Evolutionary conservation across 2,797 vertebrate species (phyloP).

Genomic region (Gallirallus australis): DNA sequence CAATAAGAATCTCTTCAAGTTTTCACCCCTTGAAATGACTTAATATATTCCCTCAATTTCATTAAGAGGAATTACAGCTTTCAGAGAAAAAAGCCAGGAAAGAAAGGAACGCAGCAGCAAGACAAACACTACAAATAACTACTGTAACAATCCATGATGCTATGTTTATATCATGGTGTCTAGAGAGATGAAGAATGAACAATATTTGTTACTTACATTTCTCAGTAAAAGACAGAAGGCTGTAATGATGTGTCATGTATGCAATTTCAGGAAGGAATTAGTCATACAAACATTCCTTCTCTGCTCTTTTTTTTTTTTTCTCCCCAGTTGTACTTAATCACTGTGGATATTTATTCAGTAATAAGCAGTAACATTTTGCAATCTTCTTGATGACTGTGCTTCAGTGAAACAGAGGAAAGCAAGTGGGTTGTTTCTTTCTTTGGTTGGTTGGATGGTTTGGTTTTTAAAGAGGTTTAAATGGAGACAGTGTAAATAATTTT

Average conservation of each 20-base stretch:
- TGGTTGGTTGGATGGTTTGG: no score
- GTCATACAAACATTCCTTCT: not conserved
- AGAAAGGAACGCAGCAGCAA: not conserved
- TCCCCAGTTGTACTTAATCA: not conserved
- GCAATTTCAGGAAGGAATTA: conserved; percentile 4
- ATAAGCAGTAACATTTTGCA: conserved; percentile 3
- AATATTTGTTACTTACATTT: not conserved
- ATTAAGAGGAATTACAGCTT: not conserved
- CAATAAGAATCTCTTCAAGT: not conserved
- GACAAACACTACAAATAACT: not conserved
- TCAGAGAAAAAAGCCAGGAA: not conserved
- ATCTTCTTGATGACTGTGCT: not conserved
- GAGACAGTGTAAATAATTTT: not conserved
- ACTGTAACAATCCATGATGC: not conserved
- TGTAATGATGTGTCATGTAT: not conserved
- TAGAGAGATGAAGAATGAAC: not conserved
- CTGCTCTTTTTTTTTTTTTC: not conserved
- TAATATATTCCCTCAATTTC: not conserved
- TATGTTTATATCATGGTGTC: not conserved
- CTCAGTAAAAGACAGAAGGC: conserved; percentile 33
- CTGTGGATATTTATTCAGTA: conserved; percentile 18
- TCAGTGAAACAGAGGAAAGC: not conserved
- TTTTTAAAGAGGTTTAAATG: not conserved
- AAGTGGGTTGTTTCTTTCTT: not conserved
- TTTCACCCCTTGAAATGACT: not conserved